These are phyloP conservation scores for Psittacula derbiana DNA, from an alignment of 2,797 vertebrate species.

Conservation along the genomic window DNA sequence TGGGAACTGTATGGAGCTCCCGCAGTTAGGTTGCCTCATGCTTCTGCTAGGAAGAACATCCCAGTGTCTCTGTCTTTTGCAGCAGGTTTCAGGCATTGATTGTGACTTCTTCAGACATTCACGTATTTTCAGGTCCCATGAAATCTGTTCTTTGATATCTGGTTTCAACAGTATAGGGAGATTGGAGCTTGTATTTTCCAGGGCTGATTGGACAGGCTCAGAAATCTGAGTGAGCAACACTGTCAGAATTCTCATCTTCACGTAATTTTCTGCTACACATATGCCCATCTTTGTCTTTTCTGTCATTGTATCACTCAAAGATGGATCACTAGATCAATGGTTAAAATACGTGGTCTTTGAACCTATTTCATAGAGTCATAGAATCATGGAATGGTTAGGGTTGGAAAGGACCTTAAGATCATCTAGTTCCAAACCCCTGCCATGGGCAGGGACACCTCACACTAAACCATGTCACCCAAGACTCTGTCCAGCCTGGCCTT, in stretches of 20 bases:
- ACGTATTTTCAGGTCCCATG: background rate
- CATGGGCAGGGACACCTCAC: background rate
- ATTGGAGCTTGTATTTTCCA: background rate
- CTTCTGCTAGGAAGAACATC: background rate
- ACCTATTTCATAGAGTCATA: background rate
- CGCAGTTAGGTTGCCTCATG: background rate
- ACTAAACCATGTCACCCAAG: background rate
- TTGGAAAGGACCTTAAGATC: background rate
- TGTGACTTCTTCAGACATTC: background rate
- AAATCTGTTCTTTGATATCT: background rate
- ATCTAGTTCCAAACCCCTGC: background rate
- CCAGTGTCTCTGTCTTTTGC: background rate
- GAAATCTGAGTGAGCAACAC: background rate
- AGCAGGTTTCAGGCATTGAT: background rate
- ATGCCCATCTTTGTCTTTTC: background rate
- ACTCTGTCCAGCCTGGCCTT: background rate
- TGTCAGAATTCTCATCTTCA: background rate
- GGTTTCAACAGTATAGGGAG: fast-evolving
- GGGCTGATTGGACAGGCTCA: background rate
- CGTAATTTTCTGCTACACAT: background rate
- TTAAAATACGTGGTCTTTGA: background rate
- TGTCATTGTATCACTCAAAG: fast-evolving
- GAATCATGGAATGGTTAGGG: background rate
- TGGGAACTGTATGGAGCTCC: background rate
- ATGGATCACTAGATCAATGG: background rate